Evolutionary conservation across 2,113 vertebrate genomes (phyloP), one percentile per base, ranked within the genome.

Genomic region (Apodemus sylvaticus): DNA sequence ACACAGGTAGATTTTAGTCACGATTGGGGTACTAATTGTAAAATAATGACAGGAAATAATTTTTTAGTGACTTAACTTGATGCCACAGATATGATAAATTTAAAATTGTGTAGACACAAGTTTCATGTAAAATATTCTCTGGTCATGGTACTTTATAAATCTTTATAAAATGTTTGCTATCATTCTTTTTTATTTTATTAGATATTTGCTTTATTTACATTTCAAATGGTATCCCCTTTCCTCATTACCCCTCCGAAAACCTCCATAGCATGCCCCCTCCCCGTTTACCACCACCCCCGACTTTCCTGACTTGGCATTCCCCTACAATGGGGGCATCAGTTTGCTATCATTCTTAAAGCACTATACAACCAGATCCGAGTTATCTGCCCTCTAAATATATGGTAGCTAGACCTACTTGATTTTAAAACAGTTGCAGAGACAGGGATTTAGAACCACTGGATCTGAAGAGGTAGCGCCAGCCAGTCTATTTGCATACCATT

Each of bases 391-490:
- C 31, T 90, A 74, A 73, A 73, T 89, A 3, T 13, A n/a, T 74
- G 29, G 34, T 53, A 42, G 81, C 16, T 60, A 81, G 42, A 5
- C n/a, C 39, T 93, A 24, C 53, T 51, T 86, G 60, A 60, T 89
- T 95, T 96, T 48, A 91, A 86, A 91, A 77, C 13, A 97, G 68
- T 73, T 94, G 60, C n/a, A 86, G 77, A 94, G 19, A 3, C 64
- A 12, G 24, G 62, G 96, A 86, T 55, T 48, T 64, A 97, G 66
- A 92, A 87, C 8, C 7, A 85, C 58, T 87, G 76, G 77, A 73
- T 68, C 55, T 24, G 51, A 91, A 91, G 51, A 71, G 7, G 39
- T 26, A 58, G 42, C 5, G 7, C 34, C 16, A 22, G 76, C 31
- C 16, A 83, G 73, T 4, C 34, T 39, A 70, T 83, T 73, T 93